Conservation (phyloP, 2,113 vertebrate genomes). For the Amia ocellicauda region DNA sequence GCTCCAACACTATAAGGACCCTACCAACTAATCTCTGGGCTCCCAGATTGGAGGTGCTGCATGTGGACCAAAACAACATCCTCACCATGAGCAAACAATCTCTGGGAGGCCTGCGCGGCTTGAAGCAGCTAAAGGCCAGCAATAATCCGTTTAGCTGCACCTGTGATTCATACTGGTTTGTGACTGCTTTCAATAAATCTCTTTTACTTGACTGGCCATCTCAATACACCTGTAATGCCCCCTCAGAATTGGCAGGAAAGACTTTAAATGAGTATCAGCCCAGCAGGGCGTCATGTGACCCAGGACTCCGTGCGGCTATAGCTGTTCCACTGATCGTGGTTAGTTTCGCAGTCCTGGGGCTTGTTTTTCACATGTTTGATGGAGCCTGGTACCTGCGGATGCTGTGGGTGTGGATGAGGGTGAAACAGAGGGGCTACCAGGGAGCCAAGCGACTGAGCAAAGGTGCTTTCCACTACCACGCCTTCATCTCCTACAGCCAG, state of each 20-base stretch:
- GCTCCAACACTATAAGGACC: constrained; percentile 47
- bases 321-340: constrained; percentile 29
- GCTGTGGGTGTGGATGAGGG: constrained; percentile 57
- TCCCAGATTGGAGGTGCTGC: constrained; percentile 36
- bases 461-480: constrained; percentile 42
- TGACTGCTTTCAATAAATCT: constrained; percentile 44
- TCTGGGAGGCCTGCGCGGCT: constrained; percentile 31
- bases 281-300: constrained; percentile 12
- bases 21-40: constrained; percentile 33
- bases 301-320: constrained; percentile 39
- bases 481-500: constrained; percentile 63
- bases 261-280: constrained; percentile 17
- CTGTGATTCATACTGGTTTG: constrained; percentile 55
- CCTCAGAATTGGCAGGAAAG: constrained; percentile 26
- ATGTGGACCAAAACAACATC: constrained; percentile 49
- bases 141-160: constrained; percentile 53
- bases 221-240: constrained; percentile 45
- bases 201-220: constrained; percentile 51
- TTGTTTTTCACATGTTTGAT: constrained; percentile 45
- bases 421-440: constrained; percentile 45
- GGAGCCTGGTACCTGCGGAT: constrained; percentile 56
- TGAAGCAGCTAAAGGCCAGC: constrained; percentile 45
- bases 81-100: constrained; percentile 31
- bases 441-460: constrained; percentile 31
- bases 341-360: constrained; percentile 12